Evolutionary conservation across 2,113 vertebrate genomes (phyloP).

Genomic region (Monopterus albus): DNA sequence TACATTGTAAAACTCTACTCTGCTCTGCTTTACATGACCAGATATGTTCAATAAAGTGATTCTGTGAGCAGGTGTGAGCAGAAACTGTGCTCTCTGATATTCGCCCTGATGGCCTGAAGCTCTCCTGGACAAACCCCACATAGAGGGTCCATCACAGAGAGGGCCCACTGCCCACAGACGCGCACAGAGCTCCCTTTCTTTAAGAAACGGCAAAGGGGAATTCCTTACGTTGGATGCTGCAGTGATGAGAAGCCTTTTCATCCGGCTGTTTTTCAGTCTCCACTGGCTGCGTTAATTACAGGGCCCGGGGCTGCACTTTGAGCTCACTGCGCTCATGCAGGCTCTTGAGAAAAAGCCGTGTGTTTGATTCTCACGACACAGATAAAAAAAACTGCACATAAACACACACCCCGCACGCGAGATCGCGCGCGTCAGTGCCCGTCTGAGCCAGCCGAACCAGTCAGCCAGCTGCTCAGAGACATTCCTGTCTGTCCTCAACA

Average conservation of each 20-base stretch:
- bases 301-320: constrained; percentile 75
- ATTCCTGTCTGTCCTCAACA: constrained; percentile 41
- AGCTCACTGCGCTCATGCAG: constrained; percentile 60
- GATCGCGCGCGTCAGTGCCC: neutral
- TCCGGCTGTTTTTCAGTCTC: constrained; percentile 58
- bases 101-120: constrained; percentile 18
- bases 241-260: constrained; percentile 75
- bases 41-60: neutral
- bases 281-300: constrained; percentile 75
- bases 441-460: constrained; percentile 39
- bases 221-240: constrained; percentile 64
- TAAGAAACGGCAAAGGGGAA: constrained; percentile 32
- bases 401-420: neutral
- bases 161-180: constrained; percentile 46
- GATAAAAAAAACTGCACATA: constrained; percentile 31
- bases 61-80: neutral
- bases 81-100: constrained; percentile 4
- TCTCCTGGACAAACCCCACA: constrained; percentile 53
- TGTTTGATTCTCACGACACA: constrained; percentile 71
- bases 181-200: constrained; percentile 69
- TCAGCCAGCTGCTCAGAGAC: constrained; percentile 47
- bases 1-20: neutral
- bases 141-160: constrained; percentile 47
- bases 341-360: constrained; percentile 74
- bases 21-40: rapidly evolving